Percentiles rank a stretch among this genome's conserved stretches.
These are phyloP conservation scores for Onthophagus sagittarius DNA, from an alignment of 2,888 invertebrate genomes.

Conservation along the genomic window DNA sequence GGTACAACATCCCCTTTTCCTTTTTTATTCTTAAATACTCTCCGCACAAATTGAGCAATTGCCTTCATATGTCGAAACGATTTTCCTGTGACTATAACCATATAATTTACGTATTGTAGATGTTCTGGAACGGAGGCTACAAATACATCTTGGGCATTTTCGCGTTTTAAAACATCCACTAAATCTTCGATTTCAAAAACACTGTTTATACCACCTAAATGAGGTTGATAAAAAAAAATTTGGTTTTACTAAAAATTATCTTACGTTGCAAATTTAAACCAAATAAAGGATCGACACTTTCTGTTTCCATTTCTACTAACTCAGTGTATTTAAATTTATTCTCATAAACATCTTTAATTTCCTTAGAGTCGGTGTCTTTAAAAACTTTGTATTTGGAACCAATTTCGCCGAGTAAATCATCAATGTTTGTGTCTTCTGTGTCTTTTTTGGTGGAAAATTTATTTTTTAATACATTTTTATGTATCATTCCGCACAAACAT, in stretches of 20 bases:
- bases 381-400: conserved; percentile 63
- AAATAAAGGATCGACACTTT: conserved; percentile 56
- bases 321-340: conserved; percentile 49
- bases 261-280: conserved; percentile 61
- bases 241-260: conserved; percentile 28
- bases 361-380: conserved; percentile 63
- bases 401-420: conserved; percentile 34
- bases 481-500: conserved; percentile 10
- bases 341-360: conserved; percentile 72
- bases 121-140: conserved; percentile 72
- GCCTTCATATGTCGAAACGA: conserved; percentile 72
- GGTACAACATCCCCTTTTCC: conserved; percentile 62
- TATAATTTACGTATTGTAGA: conserved; percentile 77
- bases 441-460: conserved; percentile 5
- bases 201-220: conserved; percentile 74
- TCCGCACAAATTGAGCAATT: conserved; percentile 70
- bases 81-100: conserved; percentile 74
- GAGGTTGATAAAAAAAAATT: background rate
- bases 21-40: conserved; percentile 71
- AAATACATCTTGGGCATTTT: conserved; percentile 77
- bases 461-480: background rate
- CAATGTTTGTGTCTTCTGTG: conserved; percentile 7
- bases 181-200: conserved; percentile 88
- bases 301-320: conserved; percentile 35
- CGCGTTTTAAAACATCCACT: conserved; percentile 68